Conservation (phyloP, 2,113 vertebrate species). For the Puntigrus tetrazona region DNA sequence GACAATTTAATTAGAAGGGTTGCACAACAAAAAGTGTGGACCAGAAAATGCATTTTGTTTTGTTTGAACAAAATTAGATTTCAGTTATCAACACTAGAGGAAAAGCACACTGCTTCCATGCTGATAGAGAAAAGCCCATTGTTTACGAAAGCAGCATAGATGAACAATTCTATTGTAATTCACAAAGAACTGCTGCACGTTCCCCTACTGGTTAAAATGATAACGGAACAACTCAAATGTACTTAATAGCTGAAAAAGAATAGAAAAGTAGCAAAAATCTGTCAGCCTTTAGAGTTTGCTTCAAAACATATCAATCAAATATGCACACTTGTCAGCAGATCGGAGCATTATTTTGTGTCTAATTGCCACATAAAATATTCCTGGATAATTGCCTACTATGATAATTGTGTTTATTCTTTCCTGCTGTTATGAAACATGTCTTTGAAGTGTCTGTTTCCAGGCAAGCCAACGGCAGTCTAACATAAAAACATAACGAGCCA, state of each 20-base stretch:
- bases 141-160: not conserved
- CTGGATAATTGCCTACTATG: constrained; percentile 32
- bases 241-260: not conserved
- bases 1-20: not conserved
- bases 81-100: not conserved
- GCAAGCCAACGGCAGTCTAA: constrained; percentile 28
- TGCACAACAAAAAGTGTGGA: not conserved
- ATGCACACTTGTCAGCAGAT: not conserved
- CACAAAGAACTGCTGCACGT: not conserved
- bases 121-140: not conserved
- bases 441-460: constrained; percentile 32
- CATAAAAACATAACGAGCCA: constrained; percentile 6
- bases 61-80: constrained; percentile 30
- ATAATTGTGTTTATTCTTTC: constrained; percentile 23
- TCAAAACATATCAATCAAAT: constrained; percentile 16
- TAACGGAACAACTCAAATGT: not conserved
- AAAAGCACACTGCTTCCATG: constrained; percentile 7
- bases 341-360: not conserved
- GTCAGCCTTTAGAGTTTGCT: not conserved
- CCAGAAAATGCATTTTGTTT: not conserved
- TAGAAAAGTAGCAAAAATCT: not conserved
- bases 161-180: constrained; percentile 15
- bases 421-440: constrained; percentile 31
- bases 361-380: constrained; percentile 20
- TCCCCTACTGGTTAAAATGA: constrained; percentile 19